These are phyloP conservation scores for Aldabrachelys gigantea DNA, from an alignment of 2,113 vertebrate genomes.

Conservation along the genomic window DNA sequence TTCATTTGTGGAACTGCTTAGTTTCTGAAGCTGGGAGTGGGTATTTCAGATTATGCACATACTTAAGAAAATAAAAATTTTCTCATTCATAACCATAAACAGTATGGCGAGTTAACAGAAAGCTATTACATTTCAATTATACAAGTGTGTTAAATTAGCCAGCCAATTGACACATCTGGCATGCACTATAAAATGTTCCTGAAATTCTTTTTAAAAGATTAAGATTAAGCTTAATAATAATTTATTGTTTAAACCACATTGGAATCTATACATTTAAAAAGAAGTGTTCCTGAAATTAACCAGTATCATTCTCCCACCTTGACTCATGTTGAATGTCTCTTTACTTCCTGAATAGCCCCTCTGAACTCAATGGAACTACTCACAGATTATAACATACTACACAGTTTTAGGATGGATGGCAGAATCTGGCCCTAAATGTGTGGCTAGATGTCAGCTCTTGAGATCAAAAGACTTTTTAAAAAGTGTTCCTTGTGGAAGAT, in stretches of 20 bases:
- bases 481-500: background rate
- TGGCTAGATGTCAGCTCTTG: background rate
- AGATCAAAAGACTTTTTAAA: background rate
- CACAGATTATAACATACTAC: constrained; percentile 4
- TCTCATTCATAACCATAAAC: constrained; percentile 66
- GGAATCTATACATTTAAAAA: constrained; percentile 31
- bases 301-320: constrained; percentile 10
- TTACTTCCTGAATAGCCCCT: constrained; percentile 24
- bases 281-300: constrained; percentile 61
- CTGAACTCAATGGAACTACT: constrained; percentile 53
- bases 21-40: constrained; percentile 51
- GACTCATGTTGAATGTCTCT: background rate
- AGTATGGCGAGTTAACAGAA: constrained; percentile 41
- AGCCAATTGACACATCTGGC: constrained; percentile 68
- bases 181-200: constrained; percentile 60
- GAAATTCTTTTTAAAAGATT: constrained; percentile 64
- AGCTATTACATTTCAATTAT: constrained; percentile 62
- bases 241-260: constrained; percentile 64
- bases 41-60: constrained; percentile 62
- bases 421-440: constrained; percentile 18
- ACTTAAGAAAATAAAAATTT: constrained; percentile 56
- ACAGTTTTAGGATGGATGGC: constrained; percentile 24
- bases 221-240: constrained; percentile 70
- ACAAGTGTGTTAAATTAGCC: constrained; percentile 69
- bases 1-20: constrained; percentile 51